Conservation (phyloP, 1,140 invertebrate species). For the Cylas formicarius region DNA sequence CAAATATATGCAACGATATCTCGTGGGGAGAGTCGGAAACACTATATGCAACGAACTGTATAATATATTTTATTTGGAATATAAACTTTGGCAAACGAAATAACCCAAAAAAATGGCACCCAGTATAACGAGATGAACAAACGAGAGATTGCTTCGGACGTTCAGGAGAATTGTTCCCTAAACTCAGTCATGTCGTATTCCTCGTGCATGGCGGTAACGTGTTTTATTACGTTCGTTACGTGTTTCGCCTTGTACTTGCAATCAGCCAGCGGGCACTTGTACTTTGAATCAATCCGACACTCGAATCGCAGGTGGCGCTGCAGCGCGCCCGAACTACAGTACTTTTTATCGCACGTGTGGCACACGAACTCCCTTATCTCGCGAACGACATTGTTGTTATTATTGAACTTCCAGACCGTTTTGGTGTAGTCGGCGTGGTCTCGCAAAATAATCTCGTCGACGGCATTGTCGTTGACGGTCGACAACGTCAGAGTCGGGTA, state of each 20-base stretch:
- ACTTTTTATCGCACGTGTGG: conserved; percentile 23
- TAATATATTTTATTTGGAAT: not conserved
- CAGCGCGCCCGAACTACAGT: conserved; percentile 38
- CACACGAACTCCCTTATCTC: conserved; percentile 17
- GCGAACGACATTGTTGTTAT: too few relatives aligned
- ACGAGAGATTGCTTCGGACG: too few relatives aligned
- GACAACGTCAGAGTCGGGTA: too few relatives aligned
- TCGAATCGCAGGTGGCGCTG: conserved; percentile 48
- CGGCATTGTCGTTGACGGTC: too few relatives aligned
- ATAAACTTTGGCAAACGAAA: conserved; percentile 1
- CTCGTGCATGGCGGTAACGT: conserved; percentile 19
- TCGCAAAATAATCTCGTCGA: too few relatives aligned
- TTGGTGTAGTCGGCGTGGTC: too few relatives aligned
- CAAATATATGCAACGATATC: conserved; percentile 2
- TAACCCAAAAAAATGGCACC: conserved; percentile 4
- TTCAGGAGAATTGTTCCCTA: conserved; percentile 14
- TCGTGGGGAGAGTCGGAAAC: too few relatives aligned
- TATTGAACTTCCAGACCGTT: too few relatives aligned
- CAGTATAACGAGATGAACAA: too few relatives aligned
- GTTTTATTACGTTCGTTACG: conserved; percentile 14
- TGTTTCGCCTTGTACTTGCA: conserved; percentile 21
- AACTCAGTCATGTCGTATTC: conserved; percentile 7
- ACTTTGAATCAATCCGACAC: conserved; percentile 48
- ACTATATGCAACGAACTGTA: conserved; percentile 1
- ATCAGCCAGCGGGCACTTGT: conserved; percentile 36